Base-by-base conservation (phyloP, 2,888 invertebrate species). In the Serrognathus titanus region DNA sequence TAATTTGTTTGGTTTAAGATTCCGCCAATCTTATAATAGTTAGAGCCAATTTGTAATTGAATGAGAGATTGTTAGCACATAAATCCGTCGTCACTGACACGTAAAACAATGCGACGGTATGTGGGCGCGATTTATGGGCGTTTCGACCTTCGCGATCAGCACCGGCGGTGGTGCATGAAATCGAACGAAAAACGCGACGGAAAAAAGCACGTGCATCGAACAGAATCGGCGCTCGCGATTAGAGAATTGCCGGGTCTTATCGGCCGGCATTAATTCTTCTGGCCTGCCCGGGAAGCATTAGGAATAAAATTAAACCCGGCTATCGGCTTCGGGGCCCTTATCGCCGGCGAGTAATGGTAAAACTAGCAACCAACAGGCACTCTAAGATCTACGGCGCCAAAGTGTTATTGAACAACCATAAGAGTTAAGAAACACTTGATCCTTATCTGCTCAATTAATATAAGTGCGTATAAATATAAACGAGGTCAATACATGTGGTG, bases 361-460 rank as follows among this genome's bases (percentile, higher is more conserved):
- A 48, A 48, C 48, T 53, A 53, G 48, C 36, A 47, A 39, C 48
- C 20, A 41, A 38, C 48, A 41, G 48, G 41, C 48, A 41, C 48
- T 53, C 31, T 40, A 51, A 57, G 48, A 57, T 61, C 53, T 49
- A 47, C 57, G 58, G 58, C 61, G 61, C 61, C 58, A 59, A 58
- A 56, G 55, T 51, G 54, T 51, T 50, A 61, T 61, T 61, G 53
- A 61, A 58, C 51, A 46, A 51, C 41, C 16, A 41, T 48, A 57
- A 58, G 55, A 62, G 57, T 57, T 62, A 60, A 59, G 58, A 59
- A 61, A 60, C 56, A 60, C 58, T 60, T 52, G 56, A 60, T 62
- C 43, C 41, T 52, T 60, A 62, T 62, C 60, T 38, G 11, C 40
- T 39, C 53, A 60, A 60, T 62, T 58, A 60, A 58, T 52, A 47